phyloP scores from a whole-genome alignment of 2,113 vertebrate genomes.

The Uria aalge region DNA sequence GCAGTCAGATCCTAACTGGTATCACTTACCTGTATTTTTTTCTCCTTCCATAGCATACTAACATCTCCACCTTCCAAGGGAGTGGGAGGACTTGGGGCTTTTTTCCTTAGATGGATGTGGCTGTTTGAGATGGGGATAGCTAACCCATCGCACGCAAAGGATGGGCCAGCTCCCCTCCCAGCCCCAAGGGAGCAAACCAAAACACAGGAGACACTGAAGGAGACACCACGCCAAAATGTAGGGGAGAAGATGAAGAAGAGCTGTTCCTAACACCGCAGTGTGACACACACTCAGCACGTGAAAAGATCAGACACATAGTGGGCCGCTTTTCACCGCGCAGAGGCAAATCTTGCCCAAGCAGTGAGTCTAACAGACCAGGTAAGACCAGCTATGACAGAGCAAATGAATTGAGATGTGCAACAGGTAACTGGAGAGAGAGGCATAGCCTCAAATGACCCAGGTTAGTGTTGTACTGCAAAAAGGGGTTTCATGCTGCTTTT shows the following conservation, averaged over 20 bases:
- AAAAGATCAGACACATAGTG: neutral
- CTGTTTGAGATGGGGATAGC: neutral
- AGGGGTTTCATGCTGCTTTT: neutral
- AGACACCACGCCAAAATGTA: neutral
- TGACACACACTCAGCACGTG: accelerated
- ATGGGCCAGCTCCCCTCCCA: neutral
- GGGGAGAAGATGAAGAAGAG: neutral
- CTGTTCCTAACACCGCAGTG: neutral
- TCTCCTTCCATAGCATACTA: neutral
- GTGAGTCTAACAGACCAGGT: neutral
- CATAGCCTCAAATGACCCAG: neutral
- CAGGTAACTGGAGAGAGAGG: neutral
- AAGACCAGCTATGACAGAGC: neutral
- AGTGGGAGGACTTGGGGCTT: neutral
- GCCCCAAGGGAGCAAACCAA: neutral
- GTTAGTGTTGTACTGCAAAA: neutral
- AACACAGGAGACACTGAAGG: neutral
- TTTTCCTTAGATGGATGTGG: neutral
- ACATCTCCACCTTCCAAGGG: neutral
- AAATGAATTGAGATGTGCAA: neutral
- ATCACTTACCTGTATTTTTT: neutral
- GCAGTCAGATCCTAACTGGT: neutral
- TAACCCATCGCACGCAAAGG: neutral
- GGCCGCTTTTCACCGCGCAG: neutral
- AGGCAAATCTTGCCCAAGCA: neutral